Base-by-base conservation (phyloP, 2,113 vertebrate species). In the Muntiacus muntjak region DNA sequence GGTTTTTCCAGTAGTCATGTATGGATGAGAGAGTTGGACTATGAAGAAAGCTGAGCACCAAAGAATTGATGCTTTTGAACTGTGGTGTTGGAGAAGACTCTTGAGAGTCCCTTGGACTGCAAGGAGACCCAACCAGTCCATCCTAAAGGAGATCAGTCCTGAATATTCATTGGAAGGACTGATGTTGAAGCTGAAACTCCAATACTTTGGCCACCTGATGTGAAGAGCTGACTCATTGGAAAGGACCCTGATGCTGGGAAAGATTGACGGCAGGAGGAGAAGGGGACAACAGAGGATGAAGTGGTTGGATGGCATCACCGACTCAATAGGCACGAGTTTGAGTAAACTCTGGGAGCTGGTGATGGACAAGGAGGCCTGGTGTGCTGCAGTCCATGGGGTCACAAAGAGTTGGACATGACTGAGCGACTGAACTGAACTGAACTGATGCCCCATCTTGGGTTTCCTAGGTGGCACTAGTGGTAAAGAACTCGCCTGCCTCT, bases 261-360 rank as follows among this genome's bases (percentile, higher is more conserved):
- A 71, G 17, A 11, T 2, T 71, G 64, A 71, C 21, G 64, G 64
- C 0, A 0, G 17, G 64, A 71, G 19, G n/a, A 71, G 33, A 67
- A n/a, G 64, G 64, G 17, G 17, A 71, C n/a, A 19, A 71, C 64
- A 71, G 64, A 71, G 17, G 17, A 36, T 36, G 64, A 71, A n/a
- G 21, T 71, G n/a, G n/a, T 71, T 71, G 64, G 64, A 71, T 71
- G n/a, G 9, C n/a, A 36, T 71, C 64, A 21, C 64, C 0, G 0
- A 71, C 17, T 71, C 17, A 36, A 36, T 71, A 33, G n/a, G 2
- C 4, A 71, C 0, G 0, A 71, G 64, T 71, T 36, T 71, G n/a
- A 36, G 19, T 71, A 71, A 36, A 21, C 64, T 71, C n/a, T 71
- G 64, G 64, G 64, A 67, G n/a, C 8, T 36, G 17, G 64, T 36